Conservation (phyloP, 2,797 vertebrate species). For the Ctenosaura bakeri region DNA sequence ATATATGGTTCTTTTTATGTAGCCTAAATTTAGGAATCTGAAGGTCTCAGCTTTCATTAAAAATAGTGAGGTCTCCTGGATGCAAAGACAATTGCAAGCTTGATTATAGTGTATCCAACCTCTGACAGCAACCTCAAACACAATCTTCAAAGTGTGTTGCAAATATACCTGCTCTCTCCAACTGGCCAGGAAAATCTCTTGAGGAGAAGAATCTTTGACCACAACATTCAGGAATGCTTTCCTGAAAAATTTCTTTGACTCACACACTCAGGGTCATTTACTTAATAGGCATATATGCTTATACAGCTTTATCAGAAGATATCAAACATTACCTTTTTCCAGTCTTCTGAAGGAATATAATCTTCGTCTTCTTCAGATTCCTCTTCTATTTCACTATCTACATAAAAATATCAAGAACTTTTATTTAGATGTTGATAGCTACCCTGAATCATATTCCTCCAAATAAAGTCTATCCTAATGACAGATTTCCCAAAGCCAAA, state of each 20-base stretch:
- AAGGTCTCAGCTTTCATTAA: neutral
- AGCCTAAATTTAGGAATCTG: neutral
- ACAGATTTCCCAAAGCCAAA: slow-evolving; percentile 29
- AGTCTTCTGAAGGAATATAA: slow-evolving; percentile 98
- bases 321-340: slow-evolving; percentile 91
- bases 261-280: neutral
- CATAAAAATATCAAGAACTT: slow-evolving; percentile 66
- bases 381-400: slow-evolving; percentile 94
- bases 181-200: neutral
- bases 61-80: neutral
- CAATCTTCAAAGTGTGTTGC: neutral
- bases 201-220: neutral
- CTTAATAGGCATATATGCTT: neutral
- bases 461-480: slow-evolving; percentile 20
- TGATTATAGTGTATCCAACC: neutral
- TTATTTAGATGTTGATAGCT: neutral
- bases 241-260: neutral
- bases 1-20: neutral
- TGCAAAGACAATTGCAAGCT: neutral
- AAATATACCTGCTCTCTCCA: neutral
- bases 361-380: slow-evolving; percentile 99
- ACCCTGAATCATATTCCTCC: fast-evolving
- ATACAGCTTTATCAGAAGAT: neutral
- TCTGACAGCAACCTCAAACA: neutral
- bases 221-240: neutral